A percentile compares a stretch with the other conserved stretches of the same genome.
phyloP scores from a whole-genome alignment of 2,797 vertebrate species.

The Amblyopsis hoosieri region DNA sequence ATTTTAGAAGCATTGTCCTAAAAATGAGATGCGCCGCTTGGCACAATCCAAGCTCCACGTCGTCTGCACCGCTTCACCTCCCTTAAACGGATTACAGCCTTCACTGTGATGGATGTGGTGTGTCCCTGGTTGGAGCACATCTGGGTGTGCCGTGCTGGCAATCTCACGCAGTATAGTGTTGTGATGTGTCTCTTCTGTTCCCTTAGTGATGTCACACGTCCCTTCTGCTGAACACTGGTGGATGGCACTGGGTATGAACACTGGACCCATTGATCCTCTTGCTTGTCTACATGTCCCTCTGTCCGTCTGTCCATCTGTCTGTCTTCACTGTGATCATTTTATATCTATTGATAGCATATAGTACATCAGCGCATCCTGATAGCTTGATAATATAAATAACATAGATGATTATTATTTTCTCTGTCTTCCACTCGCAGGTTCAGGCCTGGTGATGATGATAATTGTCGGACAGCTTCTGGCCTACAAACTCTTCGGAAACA shows the following conservation, averaged over 20 bases:
- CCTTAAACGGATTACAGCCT: too few species aligned
- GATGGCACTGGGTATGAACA: slow-evolving; percentile 83
- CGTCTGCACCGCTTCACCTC: too few species aligned
- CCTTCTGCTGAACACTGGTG: slow-evolving; percentile 87
- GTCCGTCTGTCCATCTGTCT: neutral
- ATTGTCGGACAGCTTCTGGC: slow-evolving; percentile 87
- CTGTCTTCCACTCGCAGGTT: slow-evolving; percentile 70
- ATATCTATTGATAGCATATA: too few species aligned
- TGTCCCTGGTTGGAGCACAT: too few species aligned
- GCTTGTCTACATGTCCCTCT: neutral
- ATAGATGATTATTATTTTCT: neutral
- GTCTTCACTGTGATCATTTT: too few species aligned
- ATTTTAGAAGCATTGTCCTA: too few species aligned
- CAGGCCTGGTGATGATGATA: slow-evolving; percentile 88
- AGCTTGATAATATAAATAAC: too few species aligned
- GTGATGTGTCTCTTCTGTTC: slow-evolving; percentile 25
- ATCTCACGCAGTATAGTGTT: neutral
- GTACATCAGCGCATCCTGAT: too few species aligned
- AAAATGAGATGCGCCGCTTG: too few species aligned
- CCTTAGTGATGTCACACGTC: slow-evolving; percentile 86
- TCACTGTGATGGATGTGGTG: too few species aligned
- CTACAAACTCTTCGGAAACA: slow-evolving; percentile 87
- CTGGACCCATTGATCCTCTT: neutral
- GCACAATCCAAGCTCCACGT: too few species aligned
- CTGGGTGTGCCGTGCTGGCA: too few species aligned